These are phyloP conservation scores for Scaptodrosophila lebanonensis DNA, from an alignment of 1,140 invertebrate species.

Conservation along the genomic window DNA sequence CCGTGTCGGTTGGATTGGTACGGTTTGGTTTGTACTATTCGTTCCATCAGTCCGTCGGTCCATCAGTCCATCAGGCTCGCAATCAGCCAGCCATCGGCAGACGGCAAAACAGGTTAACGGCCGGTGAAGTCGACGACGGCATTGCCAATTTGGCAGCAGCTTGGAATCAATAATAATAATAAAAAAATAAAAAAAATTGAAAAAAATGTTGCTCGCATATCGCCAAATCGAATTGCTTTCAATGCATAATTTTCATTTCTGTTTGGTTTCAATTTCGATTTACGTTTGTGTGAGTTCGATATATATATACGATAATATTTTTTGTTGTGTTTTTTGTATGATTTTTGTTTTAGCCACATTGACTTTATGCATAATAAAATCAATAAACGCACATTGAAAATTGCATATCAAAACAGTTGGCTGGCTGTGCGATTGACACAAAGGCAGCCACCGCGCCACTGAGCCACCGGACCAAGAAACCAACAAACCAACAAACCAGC, in stretches of 20 bases:
- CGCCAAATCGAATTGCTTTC: constrained; percentile 47
- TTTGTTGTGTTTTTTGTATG: too few relatives aligned
- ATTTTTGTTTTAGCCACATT: too few relatives aligned
- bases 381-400: constrained; percentile 68
- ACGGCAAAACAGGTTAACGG: constrained; percentile 61
- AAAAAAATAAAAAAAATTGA: too few relatives aligned
- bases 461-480: too few relatives aligned
- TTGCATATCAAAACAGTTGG: constrained; percentile 41
- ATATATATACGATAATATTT: too few relatives aligned
- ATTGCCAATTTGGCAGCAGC: constrained; percentile 59
- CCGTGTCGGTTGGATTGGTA: not conserved
- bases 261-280: constrained; percentile 63
- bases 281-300: constrained; percentile 62
- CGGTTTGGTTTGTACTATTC: too few relatives aligned
- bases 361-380: constrained; percentile 72
- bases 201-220: constrained; percentile 41
- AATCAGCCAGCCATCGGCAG: too few relatives aligned
- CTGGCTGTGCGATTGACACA: too few relatives aligned
- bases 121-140: constrained; percentile 60
- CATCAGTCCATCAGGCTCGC: too few relatives aligned
- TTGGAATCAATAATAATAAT: not conserved
- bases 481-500: too few relatives aligned
- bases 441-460: too few relatives aligned
- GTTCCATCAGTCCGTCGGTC: too few relatives aligned
- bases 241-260: constrained; percentile 68